These are phyloP conservation scores for Hydrozoanthus gracilis DNA, from an alignment of 92 coral and sea anemone species.

Conservation along the genomic window DNA sequence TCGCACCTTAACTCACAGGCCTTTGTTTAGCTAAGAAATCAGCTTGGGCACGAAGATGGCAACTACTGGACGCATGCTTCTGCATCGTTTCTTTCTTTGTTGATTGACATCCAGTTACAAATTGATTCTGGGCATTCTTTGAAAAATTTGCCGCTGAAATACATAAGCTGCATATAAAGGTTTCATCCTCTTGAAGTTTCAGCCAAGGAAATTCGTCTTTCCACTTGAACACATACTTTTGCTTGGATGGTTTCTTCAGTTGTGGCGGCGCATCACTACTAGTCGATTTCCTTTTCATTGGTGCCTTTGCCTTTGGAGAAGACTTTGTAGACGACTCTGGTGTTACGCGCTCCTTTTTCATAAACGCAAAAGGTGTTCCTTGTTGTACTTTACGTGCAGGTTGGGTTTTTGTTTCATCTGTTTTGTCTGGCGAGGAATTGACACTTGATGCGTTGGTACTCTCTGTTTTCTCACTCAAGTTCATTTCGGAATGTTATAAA, in stretches of 20 bases:
- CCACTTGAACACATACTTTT: conserved; percentile 10
- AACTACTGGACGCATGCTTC: conserved; percentile 47
- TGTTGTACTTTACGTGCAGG: conserved; percentile 27
- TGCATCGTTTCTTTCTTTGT: conserved; percentile 47
- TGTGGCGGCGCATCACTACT: conserved; percentile 16
- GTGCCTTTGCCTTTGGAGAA: conserved; percentile 16
- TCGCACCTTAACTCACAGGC: conserved; percentile 25
- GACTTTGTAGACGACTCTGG: conserved; percentile 27
- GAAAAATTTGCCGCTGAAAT: conserved; percentile 30
- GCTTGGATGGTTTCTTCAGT: conserved; percentile 32
- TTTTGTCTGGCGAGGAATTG: conserved; percentile 22
- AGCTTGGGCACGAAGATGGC: conserved; percentile 43
- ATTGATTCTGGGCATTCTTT: conserved; percentile 48
- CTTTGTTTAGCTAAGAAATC: conserved; percentile 34
- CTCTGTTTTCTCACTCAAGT: too few relatives aligned
- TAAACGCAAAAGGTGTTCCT: conserved; percentile 14
- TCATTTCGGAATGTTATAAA: too few relatives aligned
- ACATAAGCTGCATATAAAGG: conserved; percentile 50
- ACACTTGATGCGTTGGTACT: conserved; percentile 22
- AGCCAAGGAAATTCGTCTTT: conserved; percentile 55
- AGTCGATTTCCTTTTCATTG: conserved; percentile 24
- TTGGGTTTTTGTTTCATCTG: conserved; percentile 13
- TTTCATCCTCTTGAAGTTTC: conserved; percentile 36
- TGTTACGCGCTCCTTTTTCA: conserved; percentile 24
- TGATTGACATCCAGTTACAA: conserved; percentile 46